These are phyloP conservation scores for Ophion costatus DNA, from an alignment of 2,888 invertebrate species.

Conservation along the genomic window DNA sequence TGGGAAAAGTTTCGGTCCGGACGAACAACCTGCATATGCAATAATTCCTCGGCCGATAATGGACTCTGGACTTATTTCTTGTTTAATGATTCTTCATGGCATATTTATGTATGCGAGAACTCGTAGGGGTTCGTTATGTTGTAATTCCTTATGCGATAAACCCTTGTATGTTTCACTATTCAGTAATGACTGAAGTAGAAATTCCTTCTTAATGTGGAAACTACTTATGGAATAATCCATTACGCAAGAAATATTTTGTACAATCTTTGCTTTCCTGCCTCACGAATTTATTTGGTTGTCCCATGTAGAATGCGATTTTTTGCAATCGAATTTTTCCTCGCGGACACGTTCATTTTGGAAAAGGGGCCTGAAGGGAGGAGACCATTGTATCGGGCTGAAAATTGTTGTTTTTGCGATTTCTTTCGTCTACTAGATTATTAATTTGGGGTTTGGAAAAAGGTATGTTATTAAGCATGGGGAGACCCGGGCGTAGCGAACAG, in stretches of 20 bases:
- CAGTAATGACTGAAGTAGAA: neutral
- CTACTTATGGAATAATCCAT: neutral
- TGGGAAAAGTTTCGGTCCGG: neutral
- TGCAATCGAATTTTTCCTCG: no score
- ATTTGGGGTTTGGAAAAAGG: no score
- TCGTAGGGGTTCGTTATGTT: neutral
- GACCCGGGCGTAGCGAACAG: no score
- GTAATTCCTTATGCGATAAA: neutral
- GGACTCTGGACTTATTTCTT: neutral
- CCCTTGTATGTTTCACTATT: no score
- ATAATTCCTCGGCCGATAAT: neutral
- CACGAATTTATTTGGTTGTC: no score
- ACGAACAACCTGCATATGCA: neutral
- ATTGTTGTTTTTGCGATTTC: no score
- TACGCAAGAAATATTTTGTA: neutral
- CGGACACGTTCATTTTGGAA: no score
- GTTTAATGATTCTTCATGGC: neutral
- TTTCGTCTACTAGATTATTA: no score
- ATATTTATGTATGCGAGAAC: neutral
- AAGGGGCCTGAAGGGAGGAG: no score
- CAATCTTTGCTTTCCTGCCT: neutral
- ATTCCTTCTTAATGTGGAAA: neutral
- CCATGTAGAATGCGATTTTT: no score
- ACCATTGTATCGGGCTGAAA: no score
- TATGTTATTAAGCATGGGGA: no score